Evolutionary conservation across 2,797 vertebrate species (phyloP).

Genomic region (Helicolenus hilgendorfi): DNA sequence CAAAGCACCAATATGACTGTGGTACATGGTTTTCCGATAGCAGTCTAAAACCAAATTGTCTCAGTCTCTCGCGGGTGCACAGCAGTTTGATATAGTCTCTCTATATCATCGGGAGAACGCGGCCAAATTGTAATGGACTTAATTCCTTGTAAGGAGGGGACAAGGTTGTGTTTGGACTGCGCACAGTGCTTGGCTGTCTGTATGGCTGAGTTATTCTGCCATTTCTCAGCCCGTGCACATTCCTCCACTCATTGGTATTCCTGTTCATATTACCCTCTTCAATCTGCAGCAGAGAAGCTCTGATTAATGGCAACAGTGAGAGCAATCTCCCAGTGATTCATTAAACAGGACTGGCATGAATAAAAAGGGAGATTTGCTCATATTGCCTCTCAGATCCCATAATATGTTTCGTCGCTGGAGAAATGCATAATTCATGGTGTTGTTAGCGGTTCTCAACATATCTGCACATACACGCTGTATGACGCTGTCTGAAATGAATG

Average conservation of each 20-base stretch:
- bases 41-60: conserved; percentile 64
- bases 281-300: conserved; percentile 85
- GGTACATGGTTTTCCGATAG: conserved; percentile 70
- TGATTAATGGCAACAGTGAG: conserved; percentile 88
- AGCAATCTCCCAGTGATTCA: conserved; percentile 87
- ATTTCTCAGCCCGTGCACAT: conserved; percentile 71
- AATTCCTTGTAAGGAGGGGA: conserved; percentile 46
- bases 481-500: conserved; percentile 60
- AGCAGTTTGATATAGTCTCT: conserved; percentile 54
- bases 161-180: conserved; percentile 69
- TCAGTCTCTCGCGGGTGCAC: conserved; percentile 37
- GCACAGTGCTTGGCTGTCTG: conserved; percentile 61
- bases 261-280: conserved; percentile 87
- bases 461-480: conserved; percentile 37
- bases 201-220: conserved; percentile 67
- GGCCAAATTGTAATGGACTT: conserved; percentile 66
- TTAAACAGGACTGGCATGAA: conserved; percentile 87
- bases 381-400: conserved; percentile 87
- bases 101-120: conserved; percentile 29
- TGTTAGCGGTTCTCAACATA: conserved; percentile 74
- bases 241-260: conserved; percentile 87
- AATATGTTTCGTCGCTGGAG: conserved; percentile 84
- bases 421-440: conserved; percentile 88
- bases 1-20: conserved; percentile 57
- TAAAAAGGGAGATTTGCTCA: conserved; percentile 88